phyloP scores from a whole-genome alignment of 2,113 vertebrate genomes.

The Fregata magnificens region DNA sequence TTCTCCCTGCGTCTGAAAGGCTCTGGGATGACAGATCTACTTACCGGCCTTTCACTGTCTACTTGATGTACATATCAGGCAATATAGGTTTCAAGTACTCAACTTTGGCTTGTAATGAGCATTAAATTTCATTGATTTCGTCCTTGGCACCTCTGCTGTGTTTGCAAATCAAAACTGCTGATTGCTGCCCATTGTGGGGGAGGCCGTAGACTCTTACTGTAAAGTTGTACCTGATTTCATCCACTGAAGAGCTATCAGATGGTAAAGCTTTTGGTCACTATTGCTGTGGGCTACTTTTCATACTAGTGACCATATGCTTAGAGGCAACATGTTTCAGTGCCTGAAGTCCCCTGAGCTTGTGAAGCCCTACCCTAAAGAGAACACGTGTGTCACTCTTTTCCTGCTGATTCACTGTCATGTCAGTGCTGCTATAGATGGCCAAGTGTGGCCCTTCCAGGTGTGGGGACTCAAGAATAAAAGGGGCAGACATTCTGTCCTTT shows the following conservation, averaged over 20 bases:
- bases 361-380: background rate
- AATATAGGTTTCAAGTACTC: background rate
- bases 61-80: background rate
- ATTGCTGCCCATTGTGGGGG: background rate
- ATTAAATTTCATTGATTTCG: background rate
- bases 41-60: background rate
- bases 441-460: background rate
- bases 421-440: background rate
- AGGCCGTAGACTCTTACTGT: no score
- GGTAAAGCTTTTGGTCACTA: background rate
- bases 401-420: no score
- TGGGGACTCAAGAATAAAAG: no score
- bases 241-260: no score
- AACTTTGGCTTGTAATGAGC: background rate
- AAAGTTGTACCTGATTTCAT: background rate
- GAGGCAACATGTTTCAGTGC: accelerated
- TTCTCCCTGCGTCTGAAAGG: background rate
- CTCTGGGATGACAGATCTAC: background rate
- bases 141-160: background rate
- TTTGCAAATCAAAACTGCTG: background rate
- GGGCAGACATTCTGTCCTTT: background rate
- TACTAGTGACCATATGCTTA: background rate
- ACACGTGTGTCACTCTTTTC: accelerated
- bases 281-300: background rate
- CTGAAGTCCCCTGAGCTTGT: background rate